A percentile compares a stretch with the other conserved stretches of the same genome.
Conservation (phyloP, 2,888 invertebrate species). For the Temnothorax unifasciatus region DNA sequence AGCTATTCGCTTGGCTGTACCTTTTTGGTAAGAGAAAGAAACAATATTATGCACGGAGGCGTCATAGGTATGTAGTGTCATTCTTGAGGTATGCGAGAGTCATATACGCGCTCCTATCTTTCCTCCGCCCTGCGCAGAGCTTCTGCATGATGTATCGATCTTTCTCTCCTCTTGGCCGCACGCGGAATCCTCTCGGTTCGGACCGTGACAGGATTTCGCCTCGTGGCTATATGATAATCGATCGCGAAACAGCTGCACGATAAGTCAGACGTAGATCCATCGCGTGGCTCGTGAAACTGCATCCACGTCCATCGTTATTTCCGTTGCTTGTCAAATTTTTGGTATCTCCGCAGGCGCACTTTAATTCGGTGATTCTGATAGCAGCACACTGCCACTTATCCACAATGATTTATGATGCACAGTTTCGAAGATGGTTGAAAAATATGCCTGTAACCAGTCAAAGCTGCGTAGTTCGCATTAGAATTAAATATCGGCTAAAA, state of each 20-base stretch:
- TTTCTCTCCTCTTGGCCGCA: constrained; percentile 15
- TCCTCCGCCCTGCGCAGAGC: constrained; percentile 30
- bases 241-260: constrained; percentile 71
- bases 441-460: neutral
- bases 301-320: constrained; percentile 22
- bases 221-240: constrained; percentile 64
- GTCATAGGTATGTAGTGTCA: constrained; percentile 67
- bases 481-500: neutral
- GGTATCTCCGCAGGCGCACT: constrained; percentile 9
- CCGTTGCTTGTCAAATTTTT: constrained; percentile 46
- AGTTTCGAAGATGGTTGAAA: neutral
- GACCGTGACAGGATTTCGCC: constrained; percentile 59
- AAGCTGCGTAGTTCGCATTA: neutral
- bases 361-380: constrained; percentile 18
- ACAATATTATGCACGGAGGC: constrained; percentile 68
- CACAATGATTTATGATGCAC: neutral
- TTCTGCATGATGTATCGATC: constrained; percentile 46
- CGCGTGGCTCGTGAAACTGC: constrained; percentile 58
- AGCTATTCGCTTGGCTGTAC: neutral
- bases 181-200: constrained; percentile 11
- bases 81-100: constrained; percentile 66
- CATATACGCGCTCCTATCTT: constrained; percentile 33
- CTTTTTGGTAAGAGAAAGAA: constrained; percentile 50
- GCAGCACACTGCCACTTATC: constrained; percentile 4
- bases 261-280: constrained; percentile 60